Percentiles rank a stretch among this genome's conserved stretches.
phyloP scores from a whole-genome alignment of 2,888 invertebrate species.

The Pterostichus niger region DNA sequence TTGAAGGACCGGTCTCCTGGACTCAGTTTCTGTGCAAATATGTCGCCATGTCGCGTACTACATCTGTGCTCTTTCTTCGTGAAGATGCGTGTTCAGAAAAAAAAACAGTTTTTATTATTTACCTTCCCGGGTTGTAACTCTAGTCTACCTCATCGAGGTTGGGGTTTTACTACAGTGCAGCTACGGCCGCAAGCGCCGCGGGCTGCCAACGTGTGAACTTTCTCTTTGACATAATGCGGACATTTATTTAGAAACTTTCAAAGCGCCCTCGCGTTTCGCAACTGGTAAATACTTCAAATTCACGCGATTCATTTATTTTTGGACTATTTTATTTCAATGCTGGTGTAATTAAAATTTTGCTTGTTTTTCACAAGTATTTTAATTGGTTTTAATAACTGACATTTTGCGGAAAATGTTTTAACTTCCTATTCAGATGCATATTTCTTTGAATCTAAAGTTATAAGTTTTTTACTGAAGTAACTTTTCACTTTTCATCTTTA shows the following conservation, averaged over 20 bases:
- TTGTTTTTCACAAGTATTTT: constrained; percentile 54
- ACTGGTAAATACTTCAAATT: constrained; percentile 57
- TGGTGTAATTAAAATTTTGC: constrained; percentile 52
- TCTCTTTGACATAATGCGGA: constrained; percentile 60
- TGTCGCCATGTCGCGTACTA: background rate
- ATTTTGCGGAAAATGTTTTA: constrained; percentile 49
- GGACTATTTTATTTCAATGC: constrained; percentile 45
- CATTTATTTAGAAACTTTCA: constrained; percentile 57
- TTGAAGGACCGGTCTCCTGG: background rate
- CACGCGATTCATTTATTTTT: constrained; percentile 46
- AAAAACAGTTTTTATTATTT: constrained; percentile 29
- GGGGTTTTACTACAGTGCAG: background rate
- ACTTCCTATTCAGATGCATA: constrained; percentile 44
- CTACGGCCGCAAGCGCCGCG: constrained; percentile 11
- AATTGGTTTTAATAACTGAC: constrained; percentile 46
- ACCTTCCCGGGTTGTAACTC: constrained; percentile 1
- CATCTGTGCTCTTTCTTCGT: constrained; percentile 18
- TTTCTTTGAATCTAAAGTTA: constrained; percentile 5
- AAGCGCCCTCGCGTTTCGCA: constrained; percentile 38
- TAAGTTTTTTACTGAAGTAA: constrained; percentile 7
- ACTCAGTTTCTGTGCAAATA: constrained; percentile 30
- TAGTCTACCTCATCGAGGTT: background rate
- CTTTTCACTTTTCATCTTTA: constrained; percentile 11
- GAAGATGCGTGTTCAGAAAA: constrained; percentile 12
- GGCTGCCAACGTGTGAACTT: constrained; percentile 46